Conservation (phyloP, 2,113 vertebrate species). For the Hemibagrus wyckioides region DNA sequence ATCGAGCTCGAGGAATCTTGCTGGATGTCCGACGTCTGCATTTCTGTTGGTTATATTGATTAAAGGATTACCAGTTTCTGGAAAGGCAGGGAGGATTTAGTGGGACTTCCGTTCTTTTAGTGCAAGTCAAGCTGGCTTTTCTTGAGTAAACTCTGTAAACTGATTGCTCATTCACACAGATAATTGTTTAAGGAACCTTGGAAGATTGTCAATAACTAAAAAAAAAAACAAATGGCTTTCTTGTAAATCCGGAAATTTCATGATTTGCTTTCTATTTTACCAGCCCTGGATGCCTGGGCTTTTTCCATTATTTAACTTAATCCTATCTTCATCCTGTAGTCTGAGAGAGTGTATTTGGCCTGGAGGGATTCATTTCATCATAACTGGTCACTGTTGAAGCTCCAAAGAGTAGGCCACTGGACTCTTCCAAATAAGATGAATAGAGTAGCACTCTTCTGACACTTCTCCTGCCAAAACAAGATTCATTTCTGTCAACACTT, state of each 20-base stretch:
- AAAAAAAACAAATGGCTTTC: constrained; percentile 30
- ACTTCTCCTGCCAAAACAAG: constrained; percentile 13
- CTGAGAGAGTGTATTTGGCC: constrained; percentile 51
- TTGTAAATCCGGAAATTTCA: background rate
- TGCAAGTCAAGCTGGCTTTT: constrained; percentile 21
- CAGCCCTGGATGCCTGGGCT: background rate
- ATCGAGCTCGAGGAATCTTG: background rate
- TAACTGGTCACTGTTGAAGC: background rate
- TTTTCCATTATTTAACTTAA: constrained; percentile 6
- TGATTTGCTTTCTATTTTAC: constrained; percentile 14
- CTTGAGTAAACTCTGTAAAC: constrained; percentile 13
- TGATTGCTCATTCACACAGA: constrained; percentile 24
- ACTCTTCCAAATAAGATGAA: background rate
- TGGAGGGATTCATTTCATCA: constrained; percentile 65
- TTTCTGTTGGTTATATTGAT: constrained; percentile 40
- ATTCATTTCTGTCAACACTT: constrained; percentile 34
- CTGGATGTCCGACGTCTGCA: constrained; percentile 14
- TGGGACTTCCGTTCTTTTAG: background rate
- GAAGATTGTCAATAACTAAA: constrained; percentile 23
- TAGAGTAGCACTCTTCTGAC: background rate
- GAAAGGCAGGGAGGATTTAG: constrained; percentile 20
- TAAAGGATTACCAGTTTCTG: constrained; percentile 38
- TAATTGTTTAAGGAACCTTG: constrained; percentile 20
- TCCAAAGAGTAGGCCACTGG: constrained; percentile 52
- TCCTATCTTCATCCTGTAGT: background rate